Evolutionary conservation across 2,888 invertebrate species (phyloP).

Genomic region (Perizoma flavofasciatum): DNA sequence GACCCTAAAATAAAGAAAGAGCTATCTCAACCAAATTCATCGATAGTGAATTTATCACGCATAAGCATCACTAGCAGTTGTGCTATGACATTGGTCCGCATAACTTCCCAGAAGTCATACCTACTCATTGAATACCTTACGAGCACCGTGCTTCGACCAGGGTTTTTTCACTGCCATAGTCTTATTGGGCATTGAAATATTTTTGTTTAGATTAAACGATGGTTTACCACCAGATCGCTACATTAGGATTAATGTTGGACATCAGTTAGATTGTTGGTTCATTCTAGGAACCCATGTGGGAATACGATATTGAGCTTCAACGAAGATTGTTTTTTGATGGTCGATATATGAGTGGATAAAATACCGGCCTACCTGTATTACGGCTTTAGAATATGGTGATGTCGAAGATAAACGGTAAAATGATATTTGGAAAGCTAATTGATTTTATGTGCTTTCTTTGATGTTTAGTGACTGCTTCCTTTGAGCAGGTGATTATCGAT

Average conservation of each 20-base stretch:
- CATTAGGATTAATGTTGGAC: constrained; percentile 82
- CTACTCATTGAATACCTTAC: constrained; percentile 76
- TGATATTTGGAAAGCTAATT: constrained; percentile 34
- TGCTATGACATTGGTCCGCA: constrained; percentile 80
- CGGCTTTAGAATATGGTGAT: constrained; percentile 31
- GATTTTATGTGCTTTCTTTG: constrained; percentile 25
- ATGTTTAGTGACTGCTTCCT: constrained; percentile 5
- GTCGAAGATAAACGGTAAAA: constrained; percentile 40
- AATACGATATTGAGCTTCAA: constrained; percentile 49
- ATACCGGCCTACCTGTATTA: constrained; percentile 49
- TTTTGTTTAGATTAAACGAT: constrained; percentile 82
- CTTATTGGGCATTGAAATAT: constrained; percentile 82
- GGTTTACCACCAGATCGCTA: constrained; percentile 72
- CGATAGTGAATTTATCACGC: constrained; percentile 38
- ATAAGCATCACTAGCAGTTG: constrained; percentile 65
- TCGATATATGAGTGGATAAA: constrained; percentile 49
- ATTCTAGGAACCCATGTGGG: constrained; percentile 60
- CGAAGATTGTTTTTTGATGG: constrained; percentile 52
- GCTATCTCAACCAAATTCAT: constrained; percentile 2
- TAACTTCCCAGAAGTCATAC: constrained; percentile 77
- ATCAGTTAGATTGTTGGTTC: constrained; percentile 59
- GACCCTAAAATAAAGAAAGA: too few species aligned
- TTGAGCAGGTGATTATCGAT: constrained; percentile 2
- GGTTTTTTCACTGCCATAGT: constrained; percentile 73
- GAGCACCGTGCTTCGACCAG: constrained; percentile 60